Evolutionary conservation across 2,888 invertebrate species (phyloP).

Genomic region (Lutraria lutraria): DNA sequence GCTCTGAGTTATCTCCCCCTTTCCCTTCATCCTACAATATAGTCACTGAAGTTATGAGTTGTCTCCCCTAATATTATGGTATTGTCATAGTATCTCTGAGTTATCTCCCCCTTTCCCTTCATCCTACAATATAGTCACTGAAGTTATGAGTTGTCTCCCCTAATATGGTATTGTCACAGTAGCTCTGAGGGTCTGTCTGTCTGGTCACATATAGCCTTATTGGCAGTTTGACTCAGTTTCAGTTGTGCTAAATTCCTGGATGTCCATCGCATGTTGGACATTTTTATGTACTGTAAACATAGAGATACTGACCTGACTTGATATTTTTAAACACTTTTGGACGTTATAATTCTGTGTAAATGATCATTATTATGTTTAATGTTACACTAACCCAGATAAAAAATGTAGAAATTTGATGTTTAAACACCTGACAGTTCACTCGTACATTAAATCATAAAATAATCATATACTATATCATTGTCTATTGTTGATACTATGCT

Average conservation of each 20-base stretch:
- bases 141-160: not conserved
- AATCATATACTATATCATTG: not conserved
- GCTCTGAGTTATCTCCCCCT: no score
- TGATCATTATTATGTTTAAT: not conserved
- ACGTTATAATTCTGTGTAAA: not conserved
- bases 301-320: not conserved
- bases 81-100: no score
- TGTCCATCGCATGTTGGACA: not conserved
- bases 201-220: not conserved
- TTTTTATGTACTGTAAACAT: not conserved
- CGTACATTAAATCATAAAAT: conserved; percentile 1
- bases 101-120: no score
- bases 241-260: not conserved
- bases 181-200: no score
- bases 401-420: not conserved
- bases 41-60: no score
- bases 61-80: no score
- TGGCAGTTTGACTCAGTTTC: not conserved
- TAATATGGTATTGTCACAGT: not conserved
- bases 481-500: not conserved
- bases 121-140: not conserved
- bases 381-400: not conserved
- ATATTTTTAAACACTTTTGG: not conserved
- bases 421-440: not conserved
- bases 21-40: no score